phyloP scores from a whole-genome alignment of 1,140 invertebrate species.

The Aricia agestis region DNA sequence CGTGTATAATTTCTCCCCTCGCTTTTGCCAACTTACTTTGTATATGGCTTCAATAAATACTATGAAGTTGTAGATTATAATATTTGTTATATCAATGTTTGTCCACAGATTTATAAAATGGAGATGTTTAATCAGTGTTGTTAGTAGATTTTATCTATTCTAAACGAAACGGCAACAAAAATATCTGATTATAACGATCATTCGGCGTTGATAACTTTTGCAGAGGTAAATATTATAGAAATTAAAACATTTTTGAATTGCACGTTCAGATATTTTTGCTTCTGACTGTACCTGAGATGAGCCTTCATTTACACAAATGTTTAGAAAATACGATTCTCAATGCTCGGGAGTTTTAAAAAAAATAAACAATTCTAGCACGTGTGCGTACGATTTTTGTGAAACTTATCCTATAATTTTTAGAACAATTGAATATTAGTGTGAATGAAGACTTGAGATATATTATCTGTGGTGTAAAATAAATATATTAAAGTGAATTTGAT shows the following conservation, averaged over 20 bases:
- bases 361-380: not conserved
- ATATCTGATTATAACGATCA: slow-evolving; percentile 1
- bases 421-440: not conserved
- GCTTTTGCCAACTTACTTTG: not conserved
- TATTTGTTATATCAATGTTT: slow-evolving; percentile 1
- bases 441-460: not conserved
- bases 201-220: slow-evolving; percentile 6
- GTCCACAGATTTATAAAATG: slow-evolving; percentile 4
- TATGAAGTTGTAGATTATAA: not conserved
- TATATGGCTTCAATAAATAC: not conserved
- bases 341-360: not conserved
- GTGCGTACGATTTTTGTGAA: no score
- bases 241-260: slow-evolving; percentile 3
- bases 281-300: slow-evolving; percentile 12
- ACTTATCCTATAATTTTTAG: not conserved
- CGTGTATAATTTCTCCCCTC: not conserved
- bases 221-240: not conserved
- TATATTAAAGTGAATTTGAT: not conserved
- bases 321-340: not conserved
- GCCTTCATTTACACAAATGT: not conserved
- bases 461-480: not conserved
- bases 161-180: slow-evolving; percentile 5
- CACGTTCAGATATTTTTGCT: slow-evolving; percentile 15
- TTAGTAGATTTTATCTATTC: slow-evolving; percentile 12
- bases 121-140: slow-evolving; percentile 8